Percentiles rank a stretch among this genome's conserved stretches.
Conservation (phyloP, 2,888 invertebrate genomes). For the Mechanitis messenoides region DNA sequence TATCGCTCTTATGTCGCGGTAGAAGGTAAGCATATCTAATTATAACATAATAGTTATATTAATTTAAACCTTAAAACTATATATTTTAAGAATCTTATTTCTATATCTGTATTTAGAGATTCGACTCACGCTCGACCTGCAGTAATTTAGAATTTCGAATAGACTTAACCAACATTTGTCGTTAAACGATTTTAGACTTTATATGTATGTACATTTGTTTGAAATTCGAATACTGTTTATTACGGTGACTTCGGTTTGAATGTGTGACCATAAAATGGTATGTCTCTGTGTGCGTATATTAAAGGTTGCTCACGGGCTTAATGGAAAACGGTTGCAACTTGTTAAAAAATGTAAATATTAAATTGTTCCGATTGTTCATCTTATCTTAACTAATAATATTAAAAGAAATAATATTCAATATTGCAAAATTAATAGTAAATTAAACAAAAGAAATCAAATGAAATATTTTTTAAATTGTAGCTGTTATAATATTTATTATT, state of each 20-base stretch:
- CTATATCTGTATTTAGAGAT: conserved; percentile 27
- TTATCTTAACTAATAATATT: neutral
- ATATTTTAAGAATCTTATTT: conserved; percentile 28
- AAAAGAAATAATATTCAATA: too few species aligned
- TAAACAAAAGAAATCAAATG: too few species aligned
- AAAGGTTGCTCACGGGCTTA: conserved; percentile 49
- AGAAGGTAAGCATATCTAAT: conserved; percentile 6
- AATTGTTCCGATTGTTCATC: neutral
- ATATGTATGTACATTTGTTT: conserved; percentile 17
- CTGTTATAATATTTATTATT: conserved; percentile 21
- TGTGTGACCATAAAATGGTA: conserved; percentile 54
- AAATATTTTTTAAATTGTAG: neutral
- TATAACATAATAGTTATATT: conserved; percentile 13
- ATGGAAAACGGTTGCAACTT: conserved; percentile 46
- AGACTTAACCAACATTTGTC: conserved; percentile 24
- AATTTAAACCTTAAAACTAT: conserved; percentile 23
- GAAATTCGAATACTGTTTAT: conserved; percentile 16
- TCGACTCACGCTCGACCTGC: conserved; percentile 34
- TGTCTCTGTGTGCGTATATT: conserved; percentile 58
- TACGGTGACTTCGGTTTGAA: conserved; percentile 30
- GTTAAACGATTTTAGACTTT: conserved; percentile 29
- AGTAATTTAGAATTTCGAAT: conserved; percentile 29
- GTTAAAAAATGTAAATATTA: conserved; percentile 14
- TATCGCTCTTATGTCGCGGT: conserved; percentile 2
- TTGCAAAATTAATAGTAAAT: neutral